Conservation (phyloP, 2,113 vertebrate species). For the Chascanopsetta lugubris region DNA sequence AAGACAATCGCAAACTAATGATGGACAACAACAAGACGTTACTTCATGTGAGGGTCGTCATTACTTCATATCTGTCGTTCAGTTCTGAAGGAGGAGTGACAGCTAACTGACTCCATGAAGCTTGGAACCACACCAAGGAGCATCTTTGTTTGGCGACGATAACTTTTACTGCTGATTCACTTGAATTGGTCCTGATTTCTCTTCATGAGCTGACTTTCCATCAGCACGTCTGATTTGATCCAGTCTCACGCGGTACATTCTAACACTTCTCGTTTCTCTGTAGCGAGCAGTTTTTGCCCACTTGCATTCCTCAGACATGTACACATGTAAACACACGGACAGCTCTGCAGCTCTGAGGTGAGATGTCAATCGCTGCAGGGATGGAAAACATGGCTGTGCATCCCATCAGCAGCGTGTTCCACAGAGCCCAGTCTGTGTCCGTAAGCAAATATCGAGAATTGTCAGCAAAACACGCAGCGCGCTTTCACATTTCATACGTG, state of each 20-base stretch:
- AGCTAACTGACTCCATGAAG: no score
- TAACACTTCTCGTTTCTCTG: conserved; percentile 4
- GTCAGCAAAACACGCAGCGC: conserved; percentile 13
- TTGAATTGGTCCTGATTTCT: neutral
- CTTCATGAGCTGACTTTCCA: neutral
- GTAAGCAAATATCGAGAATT: conserved; percentile 23
- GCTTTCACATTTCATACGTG: neutral
- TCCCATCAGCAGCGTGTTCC: conserved; percentile 7
- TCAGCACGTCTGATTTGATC: neutral
- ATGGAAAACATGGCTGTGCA: conserved; percentile 35
- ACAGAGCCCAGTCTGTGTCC: neutral
- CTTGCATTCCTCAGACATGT: neutral
- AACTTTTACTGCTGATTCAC: neutral
- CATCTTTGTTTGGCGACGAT: no score
- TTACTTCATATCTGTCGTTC: no score
- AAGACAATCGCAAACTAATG: no score
- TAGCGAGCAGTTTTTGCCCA: neutral
- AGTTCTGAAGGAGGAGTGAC: no score
- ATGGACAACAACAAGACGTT: no score
- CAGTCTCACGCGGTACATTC: neutral
- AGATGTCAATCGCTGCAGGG: conserved; percentile 14
- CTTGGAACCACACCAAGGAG: no score
- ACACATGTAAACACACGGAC: conserved; percentile 34
- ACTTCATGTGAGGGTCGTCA: neutral
- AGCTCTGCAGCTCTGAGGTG: conserved; percentile 13